Conservation (phyloP, 2,888 invertebrate species). For the Ceriagrion tenellum region DNA sequence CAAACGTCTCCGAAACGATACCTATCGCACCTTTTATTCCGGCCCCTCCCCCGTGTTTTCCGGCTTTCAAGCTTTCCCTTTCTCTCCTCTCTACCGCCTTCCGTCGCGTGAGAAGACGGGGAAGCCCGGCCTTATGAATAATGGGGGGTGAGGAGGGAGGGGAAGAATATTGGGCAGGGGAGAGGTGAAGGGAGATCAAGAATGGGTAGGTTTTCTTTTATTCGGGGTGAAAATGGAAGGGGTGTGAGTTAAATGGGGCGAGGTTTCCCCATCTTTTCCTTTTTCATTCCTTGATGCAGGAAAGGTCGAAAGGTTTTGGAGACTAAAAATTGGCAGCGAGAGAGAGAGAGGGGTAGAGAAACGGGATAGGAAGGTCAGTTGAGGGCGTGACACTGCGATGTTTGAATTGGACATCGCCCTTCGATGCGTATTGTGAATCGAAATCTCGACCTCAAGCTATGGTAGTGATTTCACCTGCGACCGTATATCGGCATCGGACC, state of each 20-base stretch:
- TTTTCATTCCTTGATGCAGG: not conserved
- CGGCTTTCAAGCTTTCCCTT: not conserved
- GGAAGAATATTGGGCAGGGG: not conserved
- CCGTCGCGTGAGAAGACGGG: not conserved
- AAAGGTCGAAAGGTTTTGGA: not conserved
- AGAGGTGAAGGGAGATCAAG: not conserved
- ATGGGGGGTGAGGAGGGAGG: not conserved
- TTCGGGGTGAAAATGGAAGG: not conserved
- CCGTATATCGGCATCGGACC: no score
- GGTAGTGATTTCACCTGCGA: no score
- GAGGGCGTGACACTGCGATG: no score
- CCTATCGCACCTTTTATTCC: slow-evolving; percentile 6
- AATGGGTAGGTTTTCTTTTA: not conserved
- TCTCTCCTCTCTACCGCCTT: not conserved
- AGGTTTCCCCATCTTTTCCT: not conserved
- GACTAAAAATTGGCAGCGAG: not conserved
- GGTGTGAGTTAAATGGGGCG: not conserved
- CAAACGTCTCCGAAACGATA: not conserved
- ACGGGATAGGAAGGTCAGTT: no score
- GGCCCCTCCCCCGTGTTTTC: not conserved
- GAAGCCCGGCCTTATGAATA: not conserved
- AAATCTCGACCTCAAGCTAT: no score
- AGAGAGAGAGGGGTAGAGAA: not conserved
- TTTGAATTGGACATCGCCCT: no score
- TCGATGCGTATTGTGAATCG: no score